Evolutionary conservation across 2,113 vertebrate species (phyloP), one percentile per base, ranked within the genome.

Genomic region (Triplophysa siluroides): DNA sequence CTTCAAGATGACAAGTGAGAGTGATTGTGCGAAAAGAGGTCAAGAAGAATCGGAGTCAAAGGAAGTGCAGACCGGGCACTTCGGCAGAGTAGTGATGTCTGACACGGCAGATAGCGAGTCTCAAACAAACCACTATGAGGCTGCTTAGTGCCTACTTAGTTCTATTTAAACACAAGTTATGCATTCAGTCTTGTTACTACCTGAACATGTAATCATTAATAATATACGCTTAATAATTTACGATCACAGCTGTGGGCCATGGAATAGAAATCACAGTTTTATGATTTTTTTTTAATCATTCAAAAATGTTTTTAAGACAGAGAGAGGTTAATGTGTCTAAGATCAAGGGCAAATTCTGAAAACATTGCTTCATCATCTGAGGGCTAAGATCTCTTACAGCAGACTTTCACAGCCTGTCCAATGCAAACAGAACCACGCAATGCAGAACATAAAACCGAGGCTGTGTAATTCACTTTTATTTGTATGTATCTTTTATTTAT

Each of bases 51-150:
- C 3, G 33, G 47, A 50, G 73, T 52, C 38, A 66, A n/a, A 72
- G 41, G 23, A 41, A 74, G 47, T 72, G 80, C 58, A 80, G 73
- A 77, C 58, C 16, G 50, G 45, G 47, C 29, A 64, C 47, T 62
- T 52, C 45, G 26, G 26, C 26, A 33, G 18, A 73, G 52, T 23
- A 19, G 38, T 24, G 47, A 69, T 26, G 58, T 78, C 76, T 76
- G 70, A 81, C 70, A 71, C 76, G 76, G 76, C 65, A 65, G 47
- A 67, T 52, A 58, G 12, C 21, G 62, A 58, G 58, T 16, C 45
- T 68, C 54, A 70, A 65, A 69, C 61, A 70, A 75, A 78, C 58
- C 75, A 63, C 61, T 24, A 45, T 66, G 41, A 13, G 47, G 33
- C 38, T 65, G 21, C 26, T 13, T 1, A 45, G 12, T 65, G 54